Conservation (phyloP, 2,888 invertebrate genomes). For the Megaustenia siamemsis region DNA sequence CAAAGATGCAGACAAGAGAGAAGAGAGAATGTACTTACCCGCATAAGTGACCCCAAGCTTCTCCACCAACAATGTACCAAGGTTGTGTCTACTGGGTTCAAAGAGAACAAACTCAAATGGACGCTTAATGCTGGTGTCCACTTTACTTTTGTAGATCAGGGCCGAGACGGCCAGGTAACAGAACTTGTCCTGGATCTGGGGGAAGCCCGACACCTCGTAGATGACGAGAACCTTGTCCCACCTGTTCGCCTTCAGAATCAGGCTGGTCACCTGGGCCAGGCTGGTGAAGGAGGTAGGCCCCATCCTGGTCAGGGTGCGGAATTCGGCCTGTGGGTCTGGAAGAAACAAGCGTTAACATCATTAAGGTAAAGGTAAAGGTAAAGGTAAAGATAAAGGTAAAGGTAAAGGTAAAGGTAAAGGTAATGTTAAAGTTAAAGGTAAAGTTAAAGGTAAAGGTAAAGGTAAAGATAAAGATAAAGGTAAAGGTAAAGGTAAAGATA, state of each 20-base stretch:
- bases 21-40: conserved; percentile 55
- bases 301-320: conserved; percentile 55
- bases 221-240: conserved; percentile 56
- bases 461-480: too few relatives aligned
- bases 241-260: conserved; percentile 30
- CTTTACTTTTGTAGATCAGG: conserved; percentile 55
- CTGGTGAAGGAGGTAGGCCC: conserved; percentile 55
- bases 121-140: conserved; percentile 33
- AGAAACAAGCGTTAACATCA: background rate
- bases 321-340: conserved; percentile 52
- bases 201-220: conserved; percentile 51
- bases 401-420: too few relatives aligned
- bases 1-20: background rate
- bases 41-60: conserved; percentile 53
- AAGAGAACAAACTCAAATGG: conserved; percentile 56
- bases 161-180: conserved; percentile 58
- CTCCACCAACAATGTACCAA: conserved; percentile 48
- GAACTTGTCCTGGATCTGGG: conserved; percentile 50
- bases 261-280: conserved; percentile 41
- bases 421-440: too few relatives aligned
- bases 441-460: too few relatives aligned
- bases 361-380: too few relatives aligned
- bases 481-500: too few relatives aligned
- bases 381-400: too few relatives aligned
- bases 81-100: conserved; percentile 48